phyloP scores from a whole-genome alignment of 2,888 invertebrate species.

The Pandemis cinnamomeana region DNA sequence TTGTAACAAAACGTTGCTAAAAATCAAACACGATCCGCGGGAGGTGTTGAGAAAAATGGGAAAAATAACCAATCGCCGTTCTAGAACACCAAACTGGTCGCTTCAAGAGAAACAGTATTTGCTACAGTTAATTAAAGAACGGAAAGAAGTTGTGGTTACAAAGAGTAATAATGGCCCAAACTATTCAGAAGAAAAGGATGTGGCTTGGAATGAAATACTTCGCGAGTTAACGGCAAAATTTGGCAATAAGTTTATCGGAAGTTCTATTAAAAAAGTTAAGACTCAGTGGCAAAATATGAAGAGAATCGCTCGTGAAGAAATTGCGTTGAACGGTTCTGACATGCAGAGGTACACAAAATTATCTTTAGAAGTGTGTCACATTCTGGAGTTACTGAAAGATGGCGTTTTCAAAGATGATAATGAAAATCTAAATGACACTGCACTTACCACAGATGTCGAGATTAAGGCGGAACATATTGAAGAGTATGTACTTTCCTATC shows the following conservation, averaged over 20 bases:
- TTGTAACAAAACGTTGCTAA: slow-evolving; percentile 82
- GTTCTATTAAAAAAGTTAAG: slow-evolving; percentile 77
- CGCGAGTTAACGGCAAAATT: slow-evolving; percentile 65
- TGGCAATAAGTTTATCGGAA: slow-evolving; percentile 72
- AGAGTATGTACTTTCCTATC: slow-evolving; percentile 65
- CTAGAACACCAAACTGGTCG: slow-evolving; percentile 79
- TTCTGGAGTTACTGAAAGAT: slow-evolving; percentile 70
- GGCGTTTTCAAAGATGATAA: slow-evolving; percentile 58
- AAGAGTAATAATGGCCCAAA: slow-evolving; percentile 76
- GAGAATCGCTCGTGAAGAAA: slow-evolving; percentile 77
- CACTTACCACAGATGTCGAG: slow-evolving; percentile 67
- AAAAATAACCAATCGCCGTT: slow-evolving; percentile 69
- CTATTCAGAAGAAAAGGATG: slow-evolving; percentile 75
- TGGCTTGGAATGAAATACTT: slow-evolving; percentile 79
- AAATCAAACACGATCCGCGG: slow-evolving; percentile 70
- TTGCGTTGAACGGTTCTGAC: slow-evolving; percentile 62
- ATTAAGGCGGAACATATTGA: slow-evolving; percentile 77
- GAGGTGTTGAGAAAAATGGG: slow-evolving; percentile 67
- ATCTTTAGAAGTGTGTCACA: slow-evolving; percentile 72
- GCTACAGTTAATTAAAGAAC: slow-evolving; percentile 75
- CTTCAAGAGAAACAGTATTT: slow-evolving; percentile 76
- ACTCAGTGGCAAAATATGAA: slow-evolving; percentile 83
- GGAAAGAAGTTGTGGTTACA: slow-evolving; percentile 73
- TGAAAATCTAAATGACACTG: slow-evolving; percentile 63
- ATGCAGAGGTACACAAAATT: slow-evolving; percentile 66